Evolutionary conservation across 2,888 invertebrate species (phyloP).

Genomic region (Macrophya alboannulata): DNA sequence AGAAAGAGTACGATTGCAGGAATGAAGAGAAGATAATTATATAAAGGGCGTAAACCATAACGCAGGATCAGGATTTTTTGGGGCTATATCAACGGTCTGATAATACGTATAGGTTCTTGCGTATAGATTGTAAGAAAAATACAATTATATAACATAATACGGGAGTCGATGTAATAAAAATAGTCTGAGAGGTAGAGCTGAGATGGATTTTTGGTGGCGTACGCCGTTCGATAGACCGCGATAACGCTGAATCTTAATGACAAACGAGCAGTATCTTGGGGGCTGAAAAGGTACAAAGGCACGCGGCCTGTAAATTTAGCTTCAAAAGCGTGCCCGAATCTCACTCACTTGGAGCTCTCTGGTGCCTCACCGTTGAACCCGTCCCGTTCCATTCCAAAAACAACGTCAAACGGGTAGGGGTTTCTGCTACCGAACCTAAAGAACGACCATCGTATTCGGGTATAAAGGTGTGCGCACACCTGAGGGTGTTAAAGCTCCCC

Average conservation of each 20-base stretch:
- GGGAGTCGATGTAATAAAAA: conserved; percentile 6
- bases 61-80: conserved; percentile 8
- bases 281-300: conserved; percentile 48
- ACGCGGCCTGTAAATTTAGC: conserved; percentile 46
- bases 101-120: not conserved
- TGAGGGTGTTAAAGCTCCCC: conserved; percentile 55
- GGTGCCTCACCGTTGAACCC: conserved; percentile 32
- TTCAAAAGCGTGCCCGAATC: conserved; percentile 44
- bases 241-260: conserved; percentile 55
- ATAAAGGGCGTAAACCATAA: conserved; percentile 25
- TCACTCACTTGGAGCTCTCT: not conserved
- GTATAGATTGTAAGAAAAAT: not conserved
- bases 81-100: not conserved
- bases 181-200: not conserved
- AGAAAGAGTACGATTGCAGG: not conserved
- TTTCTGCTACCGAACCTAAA: conserved; percentile 41
- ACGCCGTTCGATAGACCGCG: conserved; percentile 45
- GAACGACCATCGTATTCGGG: conserved; percentile 48
- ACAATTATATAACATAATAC: not conserved
- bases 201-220: conserved; percentile 32
- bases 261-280: conserved; percentile 51
- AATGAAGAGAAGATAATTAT: conserved; percentile 15
- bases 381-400: conserved; percentile 37
- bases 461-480: conserved; percentile 52
- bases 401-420: conserved; percentile 50